These are phyloP conservation scores for Macquaria ambigua DNA, from an alignment of 2,113 vertebrate species.

Conservation along the genomic window DNA sequence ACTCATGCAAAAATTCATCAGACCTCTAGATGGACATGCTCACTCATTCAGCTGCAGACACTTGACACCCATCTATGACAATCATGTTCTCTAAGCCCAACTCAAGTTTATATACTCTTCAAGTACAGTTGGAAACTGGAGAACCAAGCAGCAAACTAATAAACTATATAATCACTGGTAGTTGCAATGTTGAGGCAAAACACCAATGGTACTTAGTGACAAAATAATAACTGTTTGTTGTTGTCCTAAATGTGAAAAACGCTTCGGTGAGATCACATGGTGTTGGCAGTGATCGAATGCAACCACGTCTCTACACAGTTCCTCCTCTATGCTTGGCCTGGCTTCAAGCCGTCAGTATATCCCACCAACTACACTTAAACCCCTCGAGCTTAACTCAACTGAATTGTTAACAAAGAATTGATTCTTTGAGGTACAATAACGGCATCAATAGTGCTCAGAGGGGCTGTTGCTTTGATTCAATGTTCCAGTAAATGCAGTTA, in stretches of 20 bases:
- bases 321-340: conserved; percentile 59
- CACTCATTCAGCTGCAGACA: conserved; percentile 8
- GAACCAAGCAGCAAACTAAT: conserved; percentile 1
- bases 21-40: conserved; percentile 3
- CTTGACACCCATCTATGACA: conserved; percentile 7
- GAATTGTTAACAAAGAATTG: conserved; percentile 41
- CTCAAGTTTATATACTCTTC: neutral
- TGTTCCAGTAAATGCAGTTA: neutral
- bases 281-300: conserved; percentile 63
- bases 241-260: conserved; percentile 60
- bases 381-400: conserved; percentile 30
- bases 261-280: conserved; percentile 74
- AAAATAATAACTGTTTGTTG: conserved; percentile 59
- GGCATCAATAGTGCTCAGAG: conserved; percentile 20
- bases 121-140: conserved; percentile 19
- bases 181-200: conserved; percentile 1
- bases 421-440: conserved; percentile 44
- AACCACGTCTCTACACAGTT: conserved; percentile 62
- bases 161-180: conserved; percentile 15
- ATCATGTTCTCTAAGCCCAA: neutral
- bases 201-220: neutral
- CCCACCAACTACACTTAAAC: conserved; percentile 40
- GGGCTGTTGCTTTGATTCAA: conserved; percentile 16
- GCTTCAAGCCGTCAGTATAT: conserved; percentile 25
- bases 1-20: conserved; percentile 34